Conservation (phyloP, 2,888 invertebrate genomes). For the Protodeltote pygarga region DNA sequence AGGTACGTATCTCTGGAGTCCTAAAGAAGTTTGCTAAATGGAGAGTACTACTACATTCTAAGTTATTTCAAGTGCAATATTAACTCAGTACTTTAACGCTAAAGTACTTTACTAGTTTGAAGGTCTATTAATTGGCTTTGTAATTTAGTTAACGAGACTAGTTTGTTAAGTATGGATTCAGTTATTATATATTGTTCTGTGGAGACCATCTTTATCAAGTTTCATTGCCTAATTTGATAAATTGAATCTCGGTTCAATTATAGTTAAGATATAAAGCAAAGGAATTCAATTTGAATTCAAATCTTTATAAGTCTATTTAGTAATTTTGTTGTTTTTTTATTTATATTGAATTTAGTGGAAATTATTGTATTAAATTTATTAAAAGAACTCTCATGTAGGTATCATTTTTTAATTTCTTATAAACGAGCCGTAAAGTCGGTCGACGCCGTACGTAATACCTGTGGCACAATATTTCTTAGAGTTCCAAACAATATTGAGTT, state of each 20-base stretch:
- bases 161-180: constrained; percentile 41
- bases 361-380: neutral
- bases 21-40: constrained; percentile 56
- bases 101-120: constrained; percentile 32
- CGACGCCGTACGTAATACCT: constrained; percentile 36
- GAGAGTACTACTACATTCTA: constrained; percentile 45
- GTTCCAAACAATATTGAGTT: constrained; percentile 69
- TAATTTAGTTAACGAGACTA: constrained; percentile 40
- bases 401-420: constrained; percentile 38
- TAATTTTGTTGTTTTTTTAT: no score
- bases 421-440: constrained; percentile 42
- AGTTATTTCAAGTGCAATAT: constrained; percentile 52
- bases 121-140: constrained; percentile 47
- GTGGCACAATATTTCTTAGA: constrained; percentile 65
- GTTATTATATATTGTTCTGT: constrained; percentile 40
- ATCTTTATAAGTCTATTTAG: no score
- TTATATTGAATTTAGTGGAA: neutral
- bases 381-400: constrained; percentile 1
- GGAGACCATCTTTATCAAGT: neutral
- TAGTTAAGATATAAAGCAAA: no score
- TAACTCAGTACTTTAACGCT: constrained; percentile 24
- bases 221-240: neutral
- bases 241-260: no score
- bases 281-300: neutral
- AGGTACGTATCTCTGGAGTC: constrained; percentile 52